Base-by-base conservation (phyloP, 2,797 vertebrate species). In the Lemur catta region DNA sequence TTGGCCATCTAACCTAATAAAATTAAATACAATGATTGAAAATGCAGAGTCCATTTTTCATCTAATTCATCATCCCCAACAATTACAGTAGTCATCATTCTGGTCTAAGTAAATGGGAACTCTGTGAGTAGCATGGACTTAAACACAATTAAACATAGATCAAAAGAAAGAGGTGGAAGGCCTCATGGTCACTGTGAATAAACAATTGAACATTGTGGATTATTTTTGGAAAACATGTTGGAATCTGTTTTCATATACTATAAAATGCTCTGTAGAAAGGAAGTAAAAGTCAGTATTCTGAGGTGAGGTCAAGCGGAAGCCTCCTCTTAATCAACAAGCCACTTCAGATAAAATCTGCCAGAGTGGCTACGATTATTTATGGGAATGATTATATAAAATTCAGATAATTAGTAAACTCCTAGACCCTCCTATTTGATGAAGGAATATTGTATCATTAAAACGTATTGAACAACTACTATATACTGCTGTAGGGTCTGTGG, bases 141-240 rank as follows among this genome's bases (percentile, higher is more conserved):
- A 48, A 11, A 33, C 52, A 57, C 59, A 78, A 30, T 76, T 93
- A 55, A 69, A 76, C 69, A 43, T 74, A 92, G 35, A 57, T 94
- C 38, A 90, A 7, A 91, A 71, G 0, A 41, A 8, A 57, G 43
- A 82, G 12, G 43, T 22, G 22, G 89, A 93, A 20, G 59, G 67
- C 71, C 46, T 80, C 12, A 2, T 71, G 35, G 43, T 86, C 7
- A n/a, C 35, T 72, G 7, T 85, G 30, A 91, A 50, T 46, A 78
- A 52, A 79, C 13, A 30, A 79, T 41, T 26, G 63, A 11, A 33
- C 28, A 11, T 84, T 92, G 72, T 63, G 35, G 57, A 69, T 95
- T 91, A 92, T 86, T 65, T 91, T 38, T 90, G 65, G 30, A 91
- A 76, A 96, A 48, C 55, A 30, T 72, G 28, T 61, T 84, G 72